A percentile compares a stretch with the other conserved stretches of the same genome.
Conservation (phyloP, 2,888 invertebrate genomes). For the Agriopis leucophaearia region DNA sequence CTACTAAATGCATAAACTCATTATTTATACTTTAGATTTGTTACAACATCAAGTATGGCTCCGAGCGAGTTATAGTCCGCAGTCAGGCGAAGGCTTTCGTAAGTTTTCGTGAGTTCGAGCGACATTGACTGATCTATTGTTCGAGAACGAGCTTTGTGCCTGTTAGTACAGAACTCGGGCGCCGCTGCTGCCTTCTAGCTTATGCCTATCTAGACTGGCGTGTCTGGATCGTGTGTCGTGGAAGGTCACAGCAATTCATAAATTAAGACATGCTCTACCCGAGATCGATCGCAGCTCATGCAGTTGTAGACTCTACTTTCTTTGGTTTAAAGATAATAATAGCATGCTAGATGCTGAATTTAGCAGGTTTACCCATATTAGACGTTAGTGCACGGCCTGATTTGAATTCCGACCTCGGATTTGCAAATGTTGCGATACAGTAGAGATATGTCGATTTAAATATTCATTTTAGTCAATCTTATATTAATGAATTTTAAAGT, state of each 20-base stretch:
- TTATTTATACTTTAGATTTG: constrained; percentile 34
- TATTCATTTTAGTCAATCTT: constrained; percentile 3
- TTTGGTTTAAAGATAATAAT: constrained; percentile 43
- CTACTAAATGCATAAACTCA: no score
- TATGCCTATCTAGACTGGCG: constrained; percentile 42
- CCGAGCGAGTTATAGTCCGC: constrained; percentile 52
- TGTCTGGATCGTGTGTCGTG: constrained; percentile 69
- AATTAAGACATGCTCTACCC: constrained; percentile 37
- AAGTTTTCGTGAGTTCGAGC: constrained; percentile 76
- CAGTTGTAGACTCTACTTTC: constrained; percentile 44
- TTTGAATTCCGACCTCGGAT: constrained; percentile 60
- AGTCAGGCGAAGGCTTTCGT: constrained; percentile 69
- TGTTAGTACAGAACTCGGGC: constrained; percentile 4
- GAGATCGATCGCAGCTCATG: constrained; percentile 20
- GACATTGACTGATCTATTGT: constrained; percentile 80
- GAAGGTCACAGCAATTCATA: constrained; percentile 59
- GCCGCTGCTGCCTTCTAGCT: constrained; percentile 19
- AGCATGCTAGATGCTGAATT: constrained; percentile 42
- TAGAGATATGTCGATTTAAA: constrained; percentile 11
- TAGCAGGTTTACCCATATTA: constrained; percentile 44
- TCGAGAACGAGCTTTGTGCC: constrained; percentile 51
- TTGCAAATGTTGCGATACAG: constrained; percentile 47
- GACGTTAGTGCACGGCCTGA: constrained; percentile 46
- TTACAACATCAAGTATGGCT: constrained; percentile 51
- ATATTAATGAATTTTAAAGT: background rate